Base-by-base conservation (phyloP, 2,888 invertebrate genomes). In the Lomographa bimaculata region DNA sequence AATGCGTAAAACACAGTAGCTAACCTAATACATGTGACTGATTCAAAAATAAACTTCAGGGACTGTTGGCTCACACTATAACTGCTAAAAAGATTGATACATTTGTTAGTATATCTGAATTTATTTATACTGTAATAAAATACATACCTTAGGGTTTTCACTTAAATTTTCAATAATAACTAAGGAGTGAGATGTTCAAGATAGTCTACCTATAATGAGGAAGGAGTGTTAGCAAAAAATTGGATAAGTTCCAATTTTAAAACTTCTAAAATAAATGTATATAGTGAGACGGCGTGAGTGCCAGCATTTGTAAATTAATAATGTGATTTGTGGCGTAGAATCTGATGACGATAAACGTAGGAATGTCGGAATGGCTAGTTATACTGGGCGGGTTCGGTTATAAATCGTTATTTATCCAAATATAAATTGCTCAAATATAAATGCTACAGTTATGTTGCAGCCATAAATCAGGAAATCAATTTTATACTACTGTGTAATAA, bases 201-300 rank as follows among this genome's bases (percentile, higher is more conserved):
- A 23, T 39, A 38, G 38, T 25, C 23, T 38, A 20, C 21, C 40
- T 57, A 48, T 71, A 70, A 73, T 70, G 61, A 64, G 75, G 76
- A 81, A 81, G 71, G 62, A 66, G 60, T 64, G 49, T 41, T 49
- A 62, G 5, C 60, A 76, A 79, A 80, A 76, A 79, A 79, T 87
- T 87, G 87, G 87, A 85, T 56, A 46, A 12, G 46, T 53, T 79
- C 87, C 87, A 86, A 84, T 71, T 77, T 76, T 75, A 77, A 77
- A 77, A 77, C 65, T 74, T 78, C 81, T 72, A 83, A 87, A 85
- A 85, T 86, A 84, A 81, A 85, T 79, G 69, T 71, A 69, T 71
- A 65, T 74, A 71, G 66, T 65, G 56, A 64, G 61, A 49, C 43
- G 44, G 63, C 53, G 52, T 61, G 68, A 60, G 63, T 78, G 81